A percentile compares a stretch with the other conserved stretches of the same genome.
phyloP scores from a whole-genome alignment of 2,113 vertebrate genomes.

The Clarias macrocephalus region DNA sequence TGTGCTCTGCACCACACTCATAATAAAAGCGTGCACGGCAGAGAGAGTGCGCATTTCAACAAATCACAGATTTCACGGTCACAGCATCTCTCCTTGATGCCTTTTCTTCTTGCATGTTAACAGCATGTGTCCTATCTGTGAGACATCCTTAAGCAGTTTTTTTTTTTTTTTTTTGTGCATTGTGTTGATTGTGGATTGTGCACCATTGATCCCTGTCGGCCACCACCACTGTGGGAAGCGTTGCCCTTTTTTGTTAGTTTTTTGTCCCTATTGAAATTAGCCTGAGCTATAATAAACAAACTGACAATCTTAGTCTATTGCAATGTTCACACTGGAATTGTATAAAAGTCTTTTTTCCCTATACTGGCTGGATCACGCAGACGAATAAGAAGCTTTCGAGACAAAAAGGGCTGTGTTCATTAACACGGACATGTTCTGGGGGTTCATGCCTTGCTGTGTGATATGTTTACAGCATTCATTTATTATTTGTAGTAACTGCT shows the following conservation, averaged over 20 bases:
- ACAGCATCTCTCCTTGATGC: neutral
- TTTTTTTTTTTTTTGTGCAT: neutral
- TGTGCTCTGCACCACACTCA: conserved; percentile 18
- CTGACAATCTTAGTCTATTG: neutral
- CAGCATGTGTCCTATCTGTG: neutral
- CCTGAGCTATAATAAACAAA: neutral
- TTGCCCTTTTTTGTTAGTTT: neutral
- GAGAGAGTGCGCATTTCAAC: conserved; percentile 11
- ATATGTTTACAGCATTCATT: neutral
- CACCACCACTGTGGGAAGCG: neutral
- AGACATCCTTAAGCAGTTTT: neutral
- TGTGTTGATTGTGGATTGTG: neutral
- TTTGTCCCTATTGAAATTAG: neutral
- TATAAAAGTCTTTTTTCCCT: neutral
- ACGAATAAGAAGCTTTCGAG: neutral
- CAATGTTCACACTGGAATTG: neutral
- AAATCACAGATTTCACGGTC: neutral
- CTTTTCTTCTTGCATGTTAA: neutral
- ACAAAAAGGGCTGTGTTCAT: neutral
- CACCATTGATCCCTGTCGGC: conserved; percentile 18
- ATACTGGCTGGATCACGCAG: neutral
- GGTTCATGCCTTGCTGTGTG: neutral
- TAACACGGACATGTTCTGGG: neutral
- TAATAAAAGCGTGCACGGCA: conserved; percentile 36
- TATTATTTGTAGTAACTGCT: neutral